phyloP scores from a whole-genome alignment of 1,140 invertebrate species.

The Drosophila azteca region DNA sequence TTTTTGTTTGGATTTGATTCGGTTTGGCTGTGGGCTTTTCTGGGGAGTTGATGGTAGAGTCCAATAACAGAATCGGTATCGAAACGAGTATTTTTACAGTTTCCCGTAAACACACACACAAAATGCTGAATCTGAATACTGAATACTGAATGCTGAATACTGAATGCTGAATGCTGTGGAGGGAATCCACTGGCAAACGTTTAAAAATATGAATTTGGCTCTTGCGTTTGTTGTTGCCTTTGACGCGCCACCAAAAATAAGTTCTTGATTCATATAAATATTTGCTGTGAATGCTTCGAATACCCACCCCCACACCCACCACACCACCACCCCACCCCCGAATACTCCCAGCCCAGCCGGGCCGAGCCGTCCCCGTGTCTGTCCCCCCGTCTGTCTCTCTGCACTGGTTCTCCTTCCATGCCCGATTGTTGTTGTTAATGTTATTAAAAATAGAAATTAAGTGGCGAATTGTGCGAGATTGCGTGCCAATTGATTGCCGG shows the following conservation, averaged over 20 bases:
- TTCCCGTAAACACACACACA: constrained; percentile 2
- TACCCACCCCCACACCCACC: neutral
- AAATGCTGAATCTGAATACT: constrained; percentile 2
- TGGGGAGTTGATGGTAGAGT: no score
- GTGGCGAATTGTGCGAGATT: constrained; percentile 77
- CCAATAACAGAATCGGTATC: no score
- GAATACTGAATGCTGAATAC: constrained; percentile 17
- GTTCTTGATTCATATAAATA: constrained; percentile 70
- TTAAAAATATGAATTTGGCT: constrained; percentile 62
- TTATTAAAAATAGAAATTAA: constrained; percentile 80
- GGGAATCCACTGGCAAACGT: constrained; percentile 62
- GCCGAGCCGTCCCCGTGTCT: neutral
- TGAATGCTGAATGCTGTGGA: constrained; percentile 39
- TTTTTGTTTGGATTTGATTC: no score
- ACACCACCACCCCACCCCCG: no score
- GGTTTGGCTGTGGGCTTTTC: no score
- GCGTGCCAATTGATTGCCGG: constrained; percentile 79
- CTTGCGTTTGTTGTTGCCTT: constrained; percentile 19
- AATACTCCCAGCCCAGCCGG: no score
- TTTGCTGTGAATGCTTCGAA: constrained; percentile 58
- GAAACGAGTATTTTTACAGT: constrained; percentile 8
- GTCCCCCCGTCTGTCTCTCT: no score
- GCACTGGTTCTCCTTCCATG: neutral
- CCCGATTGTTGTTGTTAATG: constrained; percentile 49
- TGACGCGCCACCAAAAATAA: constrained; percentile 67